These are phyloP conservation scores for Pardosa pseudoannulata DNA, from an alignment of 2,888 invertebrate species.

Conservation along the genomic window DNA sequence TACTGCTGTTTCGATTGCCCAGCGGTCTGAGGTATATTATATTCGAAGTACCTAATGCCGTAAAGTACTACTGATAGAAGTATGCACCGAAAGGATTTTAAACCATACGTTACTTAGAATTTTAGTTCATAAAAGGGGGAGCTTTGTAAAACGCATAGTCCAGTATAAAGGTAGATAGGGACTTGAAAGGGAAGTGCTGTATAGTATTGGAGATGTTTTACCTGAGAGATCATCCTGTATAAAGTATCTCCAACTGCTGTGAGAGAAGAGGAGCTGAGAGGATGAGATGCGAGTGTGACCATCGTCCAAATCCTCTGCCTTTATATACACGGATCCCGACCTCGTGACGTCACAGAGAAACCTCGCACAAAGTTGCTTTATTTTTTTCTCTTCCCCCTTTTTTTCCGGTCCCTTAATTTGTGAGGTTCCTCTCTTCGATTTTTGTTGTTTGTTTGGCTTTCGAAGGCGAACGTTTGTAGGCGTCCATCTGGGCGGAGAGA, in stretches of 20 bases:
- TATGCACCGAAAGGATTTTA: too few species aligned
- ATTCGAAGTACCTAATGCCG: too few species aligned
- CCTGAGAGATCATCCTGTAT: not conserved
- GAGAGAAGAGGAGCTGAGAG: not conserved
- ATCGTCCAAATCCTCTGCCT: not conserved
- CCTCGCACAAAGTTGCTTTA: not conserved
- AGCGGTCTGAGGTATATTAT: too few species aligned
- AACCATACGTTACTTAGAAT: too few species aligned
- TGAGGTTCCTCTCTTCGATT: not conserved
- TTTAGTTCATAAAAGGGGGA: too few species aligned
- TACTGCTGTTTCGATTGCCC: too few species aligned
- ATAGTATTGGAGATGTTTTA: too few species aligned
- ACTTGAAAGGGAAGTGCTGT: too few species aligned
- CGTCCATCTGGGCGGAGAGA: not conserved
- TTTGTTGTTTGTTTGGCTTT: not conserved
- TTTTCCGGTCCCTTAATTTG: constrained; percentile 15
- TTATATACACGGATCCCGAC: not conserved
- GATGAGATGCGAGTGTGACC: not conserved
- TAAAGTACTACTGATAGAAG: too few species aligned
- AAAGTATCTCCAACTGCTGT: not conserved
- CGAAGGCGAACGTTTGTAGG: not conserved
- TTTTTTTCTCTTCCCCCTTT: not conserved
- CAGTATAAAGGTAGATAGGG: too few species aligned
- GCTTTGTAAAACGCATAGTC: too few species aligned
- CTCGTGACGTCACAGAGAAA: constrained; percentile 6